These are phyloP conservation scores for Rhinoraja longicauda DNA, from an alignment of 2,797 vertebrate species.

Conservation along the genomic window DNA sequence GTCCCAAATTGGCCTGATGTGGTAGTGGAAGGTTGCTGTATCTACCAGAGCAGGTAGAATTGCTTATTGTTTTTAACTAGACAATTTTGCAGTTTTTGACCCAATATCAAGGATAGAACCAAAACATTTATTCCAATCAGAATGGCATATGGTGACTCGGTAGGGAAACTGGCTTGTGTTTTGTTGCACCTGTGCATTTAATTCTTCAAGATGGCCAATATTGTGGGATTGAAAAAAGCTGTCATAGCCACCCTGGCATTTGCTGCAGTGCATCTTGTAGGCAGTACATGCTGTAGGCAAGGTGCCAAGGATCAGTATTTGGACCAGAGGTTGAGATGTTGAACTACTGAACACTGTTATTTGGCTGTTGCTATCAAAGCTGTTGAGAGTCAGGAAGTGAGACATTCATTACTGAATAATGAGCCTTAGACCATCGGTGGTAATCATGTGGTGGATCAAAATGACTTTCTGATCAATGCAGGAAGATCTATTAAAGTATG, in stretches of 20 bases:
- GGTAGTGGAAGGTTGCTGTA: background rate
- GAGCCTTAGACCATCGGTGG: background rate
- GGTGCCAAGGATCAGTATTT: background rate
- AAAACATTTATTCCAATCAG: too few relatives aligned
- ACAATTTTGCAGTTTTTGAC: background rate
- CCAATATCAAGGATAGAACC: too few relatives aligned
- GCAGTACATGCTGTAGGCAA: background rate
- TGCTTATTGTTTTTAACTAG: background rate
- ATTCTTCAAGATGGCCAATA: background rate
- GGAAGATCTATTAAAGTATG: background rate
- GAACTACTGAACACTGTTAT: background rate
- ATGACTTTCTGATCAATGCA: background rate
- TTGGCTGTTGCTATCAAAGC: background rate
- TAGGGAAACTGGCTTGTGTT: background rate
- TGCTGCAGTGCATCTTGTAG: background rate
- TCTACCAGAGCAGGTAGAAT: background rate
- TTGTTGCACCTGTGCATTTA: background rate
- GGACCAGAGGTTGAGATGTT: background rate
- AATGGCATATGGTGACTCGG: background rate
- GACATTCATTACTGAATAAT: background rate
- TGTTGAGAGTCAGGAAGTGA: background rate
- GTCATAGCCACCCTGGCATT: too few relatives aligned
- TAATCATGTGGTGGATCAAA: background rate
- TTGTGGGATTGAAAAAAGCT: too few relatives aligned
- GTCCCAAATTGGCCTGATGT: background rate